Base-by-base conservation (phyloP, 2,797 vertebrate species). In the Odontamblyopus lacepedii region DNA sequence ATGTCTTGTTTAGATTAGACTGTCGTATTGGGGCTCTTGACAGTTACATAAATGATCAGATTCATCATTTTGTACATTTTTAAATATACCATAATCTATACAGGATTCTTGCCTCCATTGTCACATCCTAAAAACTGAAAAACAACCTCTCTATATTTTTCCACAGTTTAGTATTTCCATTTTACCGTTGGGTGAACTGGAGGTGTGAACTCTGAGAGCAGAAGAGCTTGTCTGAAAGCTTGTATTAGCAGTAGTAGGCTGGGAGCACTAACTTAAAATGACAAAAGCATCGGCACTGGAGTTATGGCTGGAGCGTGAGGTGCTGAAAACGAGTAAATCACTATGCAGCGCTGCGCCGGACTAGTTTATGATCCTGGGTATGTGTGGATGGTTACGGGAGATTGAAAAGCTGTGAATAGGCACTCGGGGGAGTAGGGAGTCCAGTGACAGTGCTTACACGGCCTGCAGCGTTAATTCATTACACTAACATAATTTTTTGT, bases 361-460 rank as follows among this genome's bases (percentile, higher is more conserved):
- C 81, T 70, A 74, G 78, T 90, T 84, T 85, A 81, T 88, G 79
- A 80, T 75, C 77, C 68, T 18, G 71, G 67, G 69, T 77, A 81
- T 76, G 77, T 70, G 73, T 55, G 78, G 71, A 82, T 74, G 67
- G 75, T 80, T 80, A 79, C 73, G 67, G 75, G 80, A 78, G 79
- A 83, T 79, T 79, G 80, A 84, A 89, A 85, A 69, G 76, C 77
- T 61, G 71, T 71, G 56, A 69, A 67, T 69, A 77, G 70, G 27
- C 71, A 75, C 67, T 74, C 78, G 71, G 74, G 74, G 66, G 82
- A 85, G 87, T 83, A 81, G 85, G 86, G 84, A 82, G 82, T 41
- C 23, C 6, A 82, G 80, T 59, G 78, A 82, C 48, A 51, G 69
- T 53, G 67, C 77, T 79, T 83, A 78, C 83, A 78, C 27, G 56